These are phyloP conservation scores for Papilio gigon DNA, from an alignment of 2,888 invertebrate species.

Conservation along the genomic window DNA sequence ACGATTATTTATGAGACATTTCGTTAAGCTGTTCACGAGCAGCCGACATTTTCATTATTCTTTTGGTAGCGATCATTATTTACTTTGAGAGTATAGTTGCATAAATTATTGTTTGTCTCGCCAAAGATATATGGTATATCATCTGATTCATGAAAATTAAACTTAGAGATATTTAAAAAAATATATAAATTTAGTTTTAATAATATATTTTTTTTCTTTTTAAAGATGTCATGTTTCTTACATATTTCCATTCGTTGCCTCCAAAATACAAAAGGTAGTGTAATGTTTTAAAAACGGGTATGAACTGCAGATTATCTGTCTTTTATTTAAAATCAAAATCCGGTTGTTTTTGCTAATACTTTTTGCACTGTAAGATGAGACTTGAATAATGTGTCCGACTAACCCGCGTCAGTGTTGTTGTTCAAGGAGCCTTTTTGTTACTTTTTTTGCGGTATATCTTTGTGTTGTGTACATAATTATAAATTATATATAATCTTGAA, in stretches of 20 bases:
- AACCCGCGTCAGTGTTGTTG: neutral
- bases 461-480: neutral
- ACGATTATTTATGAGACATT: neutral
- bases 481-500: neutral
- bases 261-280: too few relatives aligned
- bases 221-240: too few relatives aligned
- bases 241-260: too few relatives aligned
- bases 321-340: neutral
- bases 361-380: neutral
- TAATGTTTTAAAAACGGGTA: too few relatives aligned
- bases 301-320: too few relatives aligned
- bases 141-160: too few relatives aligned
- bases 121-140: too few relatives aligned
- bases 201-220: too few relatives aligned
- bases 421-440: neutral
- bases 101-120: constrained; percentile 13
- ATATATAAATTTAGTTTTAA: too few relatives aligned
- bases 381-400: neutral
- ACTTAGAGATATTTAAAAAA: too few relatives aligned
- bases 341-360: neutral
- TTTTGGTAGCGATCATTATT: neutral
- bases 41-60: constrained; percentile 9
- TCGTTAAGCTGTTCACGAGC: constrained; percentile 8
- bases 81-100: neutral
- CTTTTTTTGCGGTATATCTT: neutral